Evolutionary conservation across 2,113 vertebrate genomes (phyloP).

Genomic region (Gambusia holbrooki): DNA sequence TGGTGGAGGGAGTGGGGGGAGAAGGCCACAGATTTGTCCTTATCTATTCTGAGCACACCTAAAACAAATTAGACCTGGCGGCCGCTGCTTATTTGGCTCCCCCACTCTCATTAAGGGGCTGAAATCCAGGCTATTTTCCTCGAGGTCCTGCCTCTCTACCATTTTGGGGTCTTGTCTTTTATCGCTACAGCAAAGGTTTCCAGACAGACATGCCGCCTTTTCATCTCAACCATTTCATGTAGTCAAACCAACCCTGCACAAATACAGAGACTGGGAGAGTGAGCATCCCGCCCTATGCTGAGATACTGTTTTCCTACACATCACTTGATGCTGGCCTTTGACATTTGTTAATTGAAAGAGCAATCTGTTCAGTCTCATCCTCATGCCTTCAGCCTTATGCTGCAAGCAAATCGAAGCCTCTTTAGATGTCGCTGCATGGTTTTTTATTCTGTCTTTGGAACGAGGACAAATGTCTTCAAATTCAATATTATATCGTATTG

Average conservation of each 20-base stretch:
- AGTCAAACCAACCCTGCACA: conserved; percentile 65
- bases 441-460: conserved; percentile 8
- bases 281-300: conserved; percentile 8
- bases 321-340: conserved; percentile 59
- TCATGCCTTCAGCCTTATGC: conserved; percentile 1
- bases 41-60: conserved; percentile 85
- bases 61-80: conserved; percentile 84
- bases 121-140: conserved; percentile 75
- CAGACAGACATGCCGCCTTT: conserved; percentile 64
- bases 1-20: conserved; percentile 55
- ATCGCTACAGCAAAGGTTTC: conserved; percentile 74
- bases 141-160: conserved; percentile 75
- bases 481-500: not conserved
- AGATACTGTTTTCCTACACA: conserved; percentile 38
- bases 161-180: conserved; percentile 68
- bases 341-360: conserved; percentile 64
- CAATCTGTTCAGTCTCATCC: conserved; percentile 45
- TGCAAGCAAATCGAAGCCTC: conserved; percentile 1
- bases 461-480: conserved; percentile 9
- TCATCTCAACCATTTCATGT: conserved; percentile 72
- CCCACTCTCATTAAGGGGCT: conserved; percentile 76
- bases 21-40: conserved; percentile 81
- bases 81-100: conserved; percentile 73
- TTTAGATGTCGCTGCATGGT: not conserved
- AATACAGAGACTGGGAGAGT: conserved; percentile 29